Conservation (phyloP, 1,140 invertebrate species). For the Protaetia brevitarsis region DNA sequence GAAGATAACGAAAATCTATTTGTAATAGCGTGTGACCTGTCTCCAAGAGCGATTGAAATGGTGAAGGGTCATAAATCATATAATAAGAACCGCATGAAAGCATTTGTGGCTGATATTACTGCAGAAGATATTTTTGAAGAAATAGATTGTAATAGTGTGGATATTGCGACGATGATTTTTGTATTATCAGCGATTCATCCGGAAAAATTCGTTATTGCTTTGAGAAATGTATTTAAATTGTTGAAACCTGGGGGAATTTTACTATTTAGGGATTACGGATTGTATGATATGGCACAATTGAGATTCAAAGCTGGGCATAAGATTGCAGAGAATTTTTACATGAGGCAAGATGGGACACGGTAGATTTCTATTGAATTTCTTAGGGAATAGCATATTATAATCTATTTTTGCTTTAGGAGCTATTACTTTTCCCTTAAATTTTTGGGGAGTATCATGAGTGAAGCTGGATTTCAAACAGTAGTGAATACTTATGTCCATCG, state of each 20-base stretch:
- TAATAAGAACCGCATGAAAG: conserved; percentile 62
- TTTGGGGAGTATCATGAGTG: conserved; percentile 59
- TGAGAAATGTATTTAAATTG: conserved; percentile 66
- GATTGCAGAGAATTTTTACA: conserved; percentile 92
- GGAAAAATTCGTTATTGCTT: conserved; percentile 67
- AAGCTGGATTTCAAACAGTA: conserved; percentile 67
- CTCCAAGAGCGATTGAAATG: conserved; percentile 83
- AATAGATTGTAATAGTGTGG: conserved; percentile 58
- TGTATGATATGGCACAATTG: conserved; percentile 97
- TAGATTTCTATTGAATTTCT: conserved; percentile 43
- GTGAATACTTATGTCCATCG: conserved; percentile 76
- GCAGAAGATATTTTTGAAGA: conserved; percentile 58
- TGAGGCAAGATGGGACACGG: conserved; percentile 96
- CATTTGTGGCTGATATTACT: conserved; percentile 74
- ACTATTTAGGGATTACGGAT: conserved; percentile 93
- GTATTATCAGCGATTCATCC: conserved; percentile 93
- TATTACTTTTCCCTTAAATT: conserved; percentile 79
- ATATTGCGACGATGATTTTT: conserved; percentile 92
- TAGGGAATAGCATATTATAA: conserved; percentile 23
- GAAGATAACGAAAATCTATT: conserved; percentile 71
- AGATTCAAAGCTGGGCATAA: conserved; percentile 91
- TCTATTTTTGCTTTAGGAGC: conserved; percentile 44
- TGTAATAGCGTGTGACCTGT: conserved; percentile 94
- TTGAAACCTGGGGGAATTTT: conserved; percentile 80
- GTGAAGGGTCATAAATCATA: conserved; percentile 70